These are phyloP conservation scores for Sarcophaga carnaria DNA, from an alignment of 2,888 invertebrate species.

Conservation along the genomic window DNA sequence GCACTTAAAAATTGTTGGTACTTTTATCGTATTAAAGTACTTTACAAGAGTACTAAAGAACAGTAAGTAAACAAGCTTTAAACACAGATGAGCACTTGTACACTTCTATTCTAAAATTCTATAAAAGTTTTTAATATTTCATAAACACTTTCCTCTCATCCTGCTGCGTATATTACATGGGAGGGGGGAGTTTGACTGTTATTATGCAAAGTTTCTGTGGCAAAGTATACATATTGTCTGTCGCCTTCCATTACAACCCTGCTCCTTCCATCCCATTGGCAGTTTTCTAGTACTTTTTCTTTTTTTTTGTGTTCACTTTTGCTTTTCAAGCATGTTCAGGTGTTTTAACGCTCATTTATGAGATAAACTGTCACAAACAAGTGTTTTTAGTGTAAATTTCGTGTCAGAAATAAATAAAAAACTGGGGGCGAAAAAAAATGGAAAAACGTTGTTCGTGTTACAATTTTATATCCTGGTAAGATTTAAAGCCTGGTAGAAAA, in stretches of 20 bases:
- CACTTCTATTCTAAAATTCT: constrained; percentile 17
- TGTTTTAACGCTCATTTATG: constrained; percentile 72
- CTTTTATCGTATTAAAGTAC: constrained; percentile 48
- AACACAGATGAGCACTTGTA: not conserved
- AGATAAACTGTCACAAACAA: constrained; percentile 69
- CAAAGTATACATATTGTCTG: constrained; percentile 21
- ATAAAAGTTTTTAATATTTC: constrained; percentile 50
- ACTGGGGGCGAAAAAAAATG: constrained; percentile 4
- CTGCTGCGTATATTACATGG: not conserved
- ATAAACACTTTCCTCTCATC: constrained; percentile 13
- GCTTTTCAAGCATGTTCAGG: constrained; percentile 66
- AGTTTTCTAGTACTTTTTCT: too few relatives aligned
- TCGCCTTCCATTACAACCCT: not conserved
- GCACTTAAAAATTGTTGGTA: constrained; percentile 56
- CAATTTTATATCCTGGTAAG: constrained; percentile 57
- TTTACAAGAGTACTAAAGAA: constrained; percentile 21
- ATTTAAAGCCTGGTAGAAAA: constrained; percentile 51
- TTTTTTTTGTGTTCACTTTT: not conserved
- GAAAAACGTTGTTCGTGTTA: constrained; percentile 11
- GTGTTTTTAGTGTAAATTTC: constrained; percentile 67
- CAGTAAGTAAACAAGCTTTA: not conserved
- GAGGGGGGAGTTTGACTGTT: not conserved
- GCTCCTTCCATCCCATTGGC: not conserved
- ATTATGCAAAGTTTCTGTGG: constrained; percentile 43
- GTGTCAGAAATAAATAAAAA: constrained; percentile 68